phyloP scores from a whole-genome alignment of 2,888 invertebrate genomes.

The Rutpela maculata region DNA sequence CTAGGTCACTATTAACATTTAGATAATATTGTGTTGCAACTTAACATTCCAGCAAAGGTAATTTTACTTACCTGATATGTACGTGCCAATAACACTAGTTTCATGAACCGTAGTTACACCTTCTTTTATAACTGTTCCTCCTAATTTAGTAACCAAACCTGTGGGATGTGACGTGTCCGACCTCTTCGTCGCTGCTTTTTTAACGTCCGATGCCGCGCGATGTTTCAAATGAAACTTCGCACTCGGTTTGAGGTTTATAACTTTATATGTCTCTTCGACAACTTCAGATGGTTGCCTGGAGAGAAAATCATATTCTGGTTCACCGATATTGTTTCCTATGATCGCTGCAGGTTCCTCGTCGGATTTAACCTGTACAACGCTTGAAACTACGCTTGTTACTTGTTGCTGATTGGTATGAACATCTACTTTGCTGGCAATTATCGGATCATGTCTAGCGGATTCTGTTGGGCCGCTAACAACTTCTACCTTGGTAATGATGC shows the following conservation, averaged over 20 bases:
- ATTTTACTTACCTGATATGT: constrained; percentile 80
- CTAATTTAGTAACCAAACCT: constrained; percentile 88
- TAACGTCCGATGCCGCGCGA: constrained; percentile 71
- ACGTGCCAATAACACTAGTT: constrained; percentile 92
- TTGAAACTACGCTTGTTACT: constrained; percentile 67
- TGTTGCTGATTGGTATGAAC: constrained; percentile 48
- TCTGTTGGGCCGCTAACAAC: constrained; percentile 65
- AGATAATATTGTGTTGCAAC: too few species aligned
- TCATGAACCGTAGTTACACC: constrained; percentile 90
- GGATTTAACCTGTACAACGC: constrained; percentile 63
- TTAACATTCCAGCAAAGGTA: not conserved
- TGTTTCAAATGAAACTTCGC: constrained; percentile 76
- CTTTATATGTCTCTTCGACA: constrained; percentile 89
- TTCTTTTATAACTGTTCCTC: constrained; percentile 88
- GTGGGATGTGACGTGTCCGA: constrained; percentile 83
- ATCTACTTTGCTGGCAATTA: constrained; percentile 78
- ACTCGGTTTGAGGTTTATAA: constrained; percentile 86
- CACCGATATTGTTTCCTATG: constrained; percentile 76
- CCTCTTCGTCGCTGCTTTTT: constrained; percentile 71
- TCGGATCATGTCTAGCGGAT: constrained; percentile 66
- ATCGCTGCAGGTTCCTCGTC: constrained; percentile 79
- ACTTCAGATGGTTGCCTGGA: constrained; percentile 90
- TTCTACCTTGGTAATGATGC: constrained; percentile 70
- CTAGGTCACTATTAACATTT: too few species aligned
- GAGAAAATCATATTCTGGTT: constrained; percentile 89